These are phyloP conservation scores for Pempheris klunzingeri DNA, from an alignment of 2,797 vertebrate species.

Conservation along the genomic window DNA sequence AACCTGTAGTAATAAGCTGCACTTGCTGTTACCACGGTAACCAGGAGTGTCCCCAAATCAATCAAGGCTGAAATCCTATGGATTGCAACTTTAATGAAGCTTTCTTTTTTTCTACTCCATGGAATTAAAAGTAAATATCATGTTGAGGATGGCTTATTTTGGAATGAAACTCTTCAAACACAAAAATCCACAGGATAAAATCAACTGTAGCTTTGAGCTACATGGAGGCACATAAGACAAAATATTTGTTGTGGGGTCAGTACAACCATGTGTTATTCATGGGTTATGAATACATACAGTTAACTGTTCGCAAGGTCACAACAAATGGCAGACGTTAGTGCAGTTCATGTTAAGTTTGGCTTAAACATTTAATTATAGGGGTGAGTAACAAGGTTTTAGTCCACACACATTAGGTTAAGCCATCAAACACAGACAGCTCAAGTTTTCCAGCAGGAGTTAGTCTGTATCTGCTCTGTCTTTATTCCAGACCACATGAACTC, in stretches of 20 bases:
- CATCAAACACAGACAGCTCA: conserved; percentile 48
- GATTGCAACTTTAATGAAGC: neutral
- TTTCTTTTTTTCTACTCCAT: neutral
- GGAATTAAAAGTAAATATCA: no score
- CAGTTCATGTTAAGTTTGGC: conserved; percentile 11
- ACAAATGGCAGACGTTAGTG: conserved; percentile 29
- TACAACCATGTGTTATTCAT: conserved; percentile 5
- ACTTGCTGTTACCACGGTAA: neutral
- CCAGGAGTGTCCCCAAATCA: neutral
- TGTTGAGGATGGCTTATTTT: conserved; percentile 39
- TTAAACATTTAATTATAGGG: conserved; percentile 31
- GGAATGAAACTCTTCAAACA: conserved; percentile 52
- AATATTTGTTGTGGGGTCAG: conserved; percentile 7
- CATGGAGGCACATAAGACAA: neutral
- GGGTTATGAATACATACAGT: conserved; percentile 5
- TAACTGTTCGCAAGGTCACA: conserved; percentile 4
- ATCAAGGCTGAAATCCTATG: neutral
- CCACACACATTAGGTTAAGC: conserved; percentile 41
- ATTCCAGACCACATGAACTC: conserved; percentile 46
- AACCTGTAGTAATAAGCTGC: neutral
- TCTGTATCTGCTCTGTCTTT: conserved; percentile 39
- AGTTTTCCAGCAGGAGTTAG: conserved; percentile 68
- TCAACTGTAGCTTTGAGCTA: conserved; percentile 7
- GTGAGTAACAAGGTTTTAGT: conserved; percentile 60
- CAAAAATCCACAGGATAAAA: conserved; percentile 9